Evolutionary conservation across 2,888 invertebrate genomes (phyloP).

Genomic region (Pseudococcus viburni): DNA sequence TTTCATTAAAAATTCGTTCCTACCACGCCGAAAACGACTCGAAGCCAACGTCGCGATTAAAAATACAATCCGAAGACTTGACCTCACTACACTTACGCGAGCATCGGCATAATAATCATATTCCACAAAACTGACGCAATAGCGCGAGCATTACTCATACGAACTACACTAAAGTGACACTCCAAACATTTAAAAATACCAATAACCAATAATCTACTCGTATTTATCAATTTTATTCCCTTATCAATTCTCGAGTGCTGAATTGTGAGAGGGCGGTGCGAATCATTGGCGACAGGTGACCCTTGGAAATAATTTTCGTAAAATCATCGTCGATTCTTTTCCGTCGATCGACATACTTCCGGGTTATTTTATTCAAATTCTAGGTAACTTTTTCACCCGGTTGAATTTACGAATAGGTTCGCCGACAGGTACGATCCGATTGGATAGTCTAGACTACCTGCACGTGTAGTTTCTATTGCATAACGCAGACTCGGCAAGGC

Average conservation of each 20-base stretch:
- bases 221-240: conserved; percentile 20
- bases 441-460: background rate
- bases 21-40: background rate
- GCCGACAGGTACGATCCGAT: background rate
- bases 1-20: too few relatives aligned
- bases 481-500: background rate
- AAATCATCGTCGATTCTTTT: background rate
- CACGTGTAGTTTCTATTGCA: conserved; percentile 26
- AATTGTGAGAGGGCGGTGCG: background rate
- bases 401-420: background rate
- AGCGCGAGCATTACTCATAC: background rate
- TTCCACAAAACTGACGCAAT: background rate
- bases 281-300: background rate
- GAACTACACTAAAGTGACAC: background rate
- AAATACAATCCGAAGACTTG: too few relatives aligned
- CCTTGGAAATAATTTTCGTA: background rate
- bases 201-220: conserved; percentile 10
- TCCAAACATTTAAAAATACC: background rate
- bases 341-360: background rate
- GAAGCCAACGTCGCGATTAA: too few relatives aligned
- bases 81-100: background rate
- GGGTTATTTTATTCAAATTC: background rate
- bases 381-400: background rate
- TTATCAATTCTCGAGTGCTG: conserved; percentile 3
- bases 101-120: background rate